Evolutionary conservation across 1,140 invertebrate species (phyloP).

Genomic region (Drosophila varians): DNA sequence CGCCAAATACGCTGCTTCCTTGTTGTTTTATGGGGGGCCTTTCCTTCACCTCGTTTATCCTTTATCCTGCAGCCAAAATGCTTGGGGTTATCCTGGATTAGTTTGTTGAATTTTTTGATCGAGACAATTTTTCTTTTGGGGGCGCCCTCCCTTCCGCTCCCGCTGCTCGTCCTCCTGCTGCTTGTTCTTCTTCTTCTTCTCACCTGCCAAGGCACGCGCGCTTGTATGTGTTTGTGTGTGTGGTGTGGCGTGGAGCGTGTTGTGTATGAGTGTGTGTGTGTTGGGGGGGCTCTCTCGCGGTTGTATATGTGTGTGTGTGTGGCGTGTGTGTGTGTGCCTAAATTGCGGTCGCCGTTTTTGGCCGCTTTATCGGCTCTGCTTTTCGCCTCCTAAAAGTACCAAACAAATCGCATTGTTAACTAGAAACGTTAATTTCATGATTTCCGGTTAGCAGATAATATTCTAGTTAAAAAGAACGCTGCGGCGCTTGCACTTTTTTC

Average conservation of each 20-base stretch:
- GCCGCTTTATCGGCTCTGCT: constrained; percentile 56
- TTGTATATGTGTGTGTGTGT: constrained; percentile 3
- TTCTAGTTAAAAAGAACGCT: constrained; percentile 35
- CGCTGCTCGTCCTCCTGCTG: constrained; percentile 5
- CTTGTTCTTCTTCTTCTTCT: constrained; percentile 32
- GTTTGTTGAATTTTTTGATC: background rate
- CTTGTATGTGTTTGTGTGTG: constrained; percentile 42
- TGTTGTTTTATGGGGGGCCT: constrained; percentile 38
- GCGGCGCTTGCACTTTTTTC: constrained; percentile 71
- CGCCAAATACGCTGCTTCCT: constrained; percentile 71
- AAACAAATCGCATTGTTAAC: constrained; percentile 6
- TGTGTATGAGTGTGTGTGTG: constrained; percentile 12
- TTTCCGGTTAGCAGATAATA: constrained; percentile 14
- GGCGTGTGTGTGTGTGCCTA: constrained; percentile 30
- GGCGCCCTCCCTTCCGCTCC: background rate
- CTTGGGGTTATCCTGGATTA: background rate
- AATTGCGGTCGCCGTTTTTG: constrained; percentile 32
- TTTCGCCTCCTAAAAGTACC: constrained; percentile 53
- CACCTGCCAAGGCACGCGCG: constrained; percentile 57
- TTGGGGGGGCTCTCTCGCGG: constrained; percentile 28
- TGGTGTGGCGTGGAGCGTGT: constrained; percentile 13
- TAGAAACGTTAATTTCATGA: constrained; percentile 10
- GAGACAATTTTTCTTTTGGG: background rate
- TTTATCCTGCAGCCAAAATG: constrained; percentile 4
- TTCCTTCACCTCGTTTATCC: too few relatives aligned